Base-by-base conservation (phyloP, 2,888 invertebrate genomes). In the Idaea dimidiata region DNA sequence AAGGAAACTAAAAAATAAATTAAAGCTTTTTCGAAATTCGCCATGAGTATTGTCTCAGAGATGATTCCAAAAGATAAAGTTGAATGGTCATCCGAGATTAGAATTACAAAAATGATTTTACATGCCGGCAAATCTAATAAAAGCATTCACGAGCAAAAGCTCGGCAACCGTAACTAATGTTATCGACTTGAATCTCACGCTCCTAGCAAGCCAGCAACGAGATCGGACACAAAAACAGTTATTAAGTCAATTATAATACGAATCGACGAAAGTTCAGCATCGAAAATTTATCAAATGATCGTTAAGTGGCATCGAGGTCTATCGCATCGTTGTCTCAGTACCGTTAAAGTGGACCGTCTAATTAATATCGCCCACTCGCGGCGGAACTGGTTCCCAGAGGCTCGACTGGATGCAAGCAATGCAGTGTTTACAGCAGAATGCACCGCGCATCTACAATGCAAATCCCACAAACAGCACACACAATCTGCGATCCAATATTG, bases 381-480 rank as follows among this genome's bases (percentile, higher is more conserved):
- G 73, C 76, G 79, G 83, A 87, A 88, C 89, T 81, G 78, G 86
- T 84, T 85, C 76, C 75, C 70, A 72, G 75, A 68, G 18, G 58
- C 59, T 32, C 55, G 68, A 68, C 71, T 70, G 71, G 71, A 66
- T 69, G 24, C 24, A 24, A 24, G 43, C 43, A 10, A 43, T 43
- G 71, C 71, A 69, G 65, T 82, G 82, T 83, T 81, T 81, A 81
- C 79, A 79, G 81, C 80, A 83, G 78, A 78, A 75, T 81, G 82
- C 84, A 86, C 79, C 76, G 82, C 84, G 85, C 86, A 89, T 88
- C 87, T 87, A 89, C 86, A 87, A 88, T 89, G 90, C 89, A 89
- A 89, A 90, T 89, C 81, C 67, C 79, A 78, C 79, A 78, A 86
- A 86, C 85, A 84, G 81, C 77, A 80, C 80, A 79, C 78, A 83